A percentile compares a stretch with the other conserved stretches of the same genome.
Conservation (phyloP, 2,888 invertebrate genomes). For the Nomada ferruginata region DNA sequence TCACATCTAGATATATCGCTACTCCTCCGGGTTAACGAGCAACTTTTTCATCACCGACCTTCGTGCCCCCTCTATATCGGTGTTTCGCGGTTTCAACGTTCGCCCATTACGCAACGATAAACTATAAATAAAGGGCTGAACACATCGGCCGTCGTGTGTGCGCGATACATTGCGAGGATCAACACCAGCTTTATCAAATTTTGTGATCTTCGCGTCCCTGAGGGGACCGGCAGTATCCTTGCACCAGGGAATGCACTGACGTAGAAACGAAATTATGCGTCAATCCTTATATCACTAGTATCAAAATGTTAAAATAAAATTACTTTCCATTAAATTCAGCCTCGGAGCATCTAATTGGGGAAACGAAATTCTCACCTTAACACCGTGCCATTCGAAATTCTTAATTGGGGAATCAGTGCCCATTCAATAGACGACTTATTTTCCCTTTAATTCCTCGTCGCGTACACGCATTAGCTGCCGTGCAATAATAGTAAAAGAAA, state of each 20-base stretch:
- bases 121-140: constrained; percentile 38
- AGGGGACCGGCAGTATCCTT: constrained; percentile 13
- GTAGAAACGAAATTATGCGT: too few species aligned
- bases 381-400: constrained; percentile 8
- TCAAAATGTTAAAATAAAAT: too few species aligned
- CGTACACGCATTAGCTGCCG: neutral
- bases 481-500: constrained; percentile 13
- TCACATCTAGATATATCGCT: constrained; percentile 20
- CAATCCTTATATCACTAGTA: too few species aligned
- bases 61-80: neutral
- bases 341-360: too few species aligned
- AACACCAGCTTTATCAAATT: constrained; percentile 33
- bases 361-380: too few species aligned
- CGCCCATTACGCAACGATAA: constrained; percentile 15
- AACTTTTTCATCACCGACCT: constrained; percentile 35
- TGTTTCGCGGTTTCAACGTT: neutral
- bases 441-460: constrained; percentile 15
- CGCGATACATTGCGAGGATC: constrained; percentile 26
- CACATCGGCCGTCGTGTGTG: neutral
- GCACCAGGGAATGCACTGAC: constrained; percentile 1
- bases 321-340: too few species aligned
- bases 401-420: neutral
- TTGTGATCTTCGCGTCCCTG: constrained; percentile 19
- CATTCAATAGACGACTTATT: constrained; percentile 9
- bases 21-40: constrained; percentile 11